Base-by-base conservation (phyloP, 2,113 vertebrate species). In the Oryctolagus cuniculus region DNA sequence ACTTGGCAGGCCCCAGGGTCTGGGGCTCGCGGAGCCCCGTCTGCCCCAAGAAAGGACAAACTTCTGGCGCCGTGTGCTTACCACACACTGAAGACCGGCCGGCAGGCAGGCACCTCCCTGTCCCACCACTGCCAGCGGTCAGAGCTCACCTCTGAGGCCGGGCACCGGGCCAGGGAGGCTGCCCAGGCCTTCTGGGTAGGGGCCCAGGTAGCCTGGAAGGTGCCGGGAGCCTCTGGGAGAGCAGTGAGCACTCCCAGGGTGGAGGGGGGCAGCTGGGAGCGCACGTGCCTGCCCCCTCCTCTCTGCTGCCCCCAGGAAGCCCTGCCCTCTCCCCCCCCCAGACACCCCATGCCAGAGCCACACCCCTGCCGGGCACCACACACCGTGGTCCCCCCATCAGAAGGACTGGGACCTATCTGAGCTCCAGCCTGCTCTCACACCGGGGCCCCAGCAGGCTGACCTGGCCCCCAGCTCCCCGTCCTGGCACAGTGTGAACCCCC, bases 81-180 rank as follows among this genome's bases (percentile, higher is more conserved):
- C 49, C 86, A 58, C 61, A 53, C 22, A 16, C 74, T 73, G 85
- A 2, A 34, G n/a, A 13, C 27, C 49, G 51, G 27, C 6, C 2
- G 36, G 7, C 87, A 85, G 79, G 63, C 61, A 3, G 82, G 74
- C 64, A 61, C 85, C 89, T n/a, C 53, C 53, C 84, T 24, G 10
- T 19, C 63, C 66, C 34, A 21, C 61, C 66, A 22, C 77, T 29
- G 53, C 87, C 2, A 31, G 38, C 22, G 8, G 69, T 79, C 66
- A 27, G 16, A 69, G 64, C 73, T 85, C 44, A 79, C 51, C 53
- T 61, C 89, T 3, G n/a, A 8, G 19, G 70, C 61, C 17, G 17
- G 87, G 87, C 55, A 12, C 55, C 78, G 1, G 53, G 66, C 90
- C 90, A 95, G 70, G 66, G 34, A 83, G 31, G 55, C 66, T 6